Base-by-base conservation (phyloP, 2,888 invertebrate species). In the Nycteola revayana region DNA sequence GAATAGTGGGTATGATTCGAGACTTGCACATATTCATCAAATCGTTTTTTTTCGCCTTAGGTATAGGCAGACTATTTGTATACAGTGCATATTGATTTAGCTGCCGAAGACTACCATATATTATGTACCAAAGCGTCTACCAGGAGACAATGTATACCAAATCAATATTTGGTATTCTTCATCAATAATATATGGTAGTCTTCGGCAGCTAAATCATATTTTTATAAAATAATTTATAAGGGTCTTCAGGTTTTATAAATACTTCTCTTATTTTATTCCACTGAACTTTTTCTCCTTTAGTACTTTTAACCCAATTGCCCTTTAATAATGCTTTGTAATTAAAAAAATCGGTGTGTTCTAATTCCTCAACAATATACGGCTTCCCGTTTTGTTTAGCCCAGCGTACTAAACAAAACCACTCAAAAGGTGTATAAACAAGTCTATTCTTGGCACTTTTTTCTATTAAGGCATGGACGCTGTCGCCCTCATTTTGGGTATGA, bases 401-500 rank as follows among this genome's bases (percentile, higher is more conserved):
- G 3, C 28, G 10, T 10, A 28, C 11, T n/a, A 28, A 22, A 8
- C 8, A 10, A 6, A 7, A 11, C 28, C 28, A 22, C 5, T 28
- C 28, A 22, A 3, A 10, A 7, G 28, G 28, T 1, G 22, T 28
- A 8, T 28, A 28, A 28, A 28, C 22, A 22, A 22, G 21, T 7
- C 11, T 28, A 22, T 28, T 10, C 7, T 28, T 22, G 1, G 22
- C 10, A n/a, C 21, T 6, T 1, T 7, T 7, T 22, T 28, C 28
- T 2, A 28, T 28, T 21, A 22, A 8, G 3, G 28, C 21, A 7
- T 28, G 21, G 3, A 28, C 22, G 22, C 11, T 11, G n/a, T 28
- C 28, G 5, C 22, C 28, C 8, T 28, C 28, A 11, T 21, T 22
- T 11, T 28, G 28, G 8, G 28, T 28, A 8, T 28, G 28, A 8